A percentile compares a stretch with the other conserved stretches of the same genome.
Evolutionary conservation across 2,888 invertebrate genomes (phyloP).

Genomic region (Strigamia transsilvanica): DNA sequence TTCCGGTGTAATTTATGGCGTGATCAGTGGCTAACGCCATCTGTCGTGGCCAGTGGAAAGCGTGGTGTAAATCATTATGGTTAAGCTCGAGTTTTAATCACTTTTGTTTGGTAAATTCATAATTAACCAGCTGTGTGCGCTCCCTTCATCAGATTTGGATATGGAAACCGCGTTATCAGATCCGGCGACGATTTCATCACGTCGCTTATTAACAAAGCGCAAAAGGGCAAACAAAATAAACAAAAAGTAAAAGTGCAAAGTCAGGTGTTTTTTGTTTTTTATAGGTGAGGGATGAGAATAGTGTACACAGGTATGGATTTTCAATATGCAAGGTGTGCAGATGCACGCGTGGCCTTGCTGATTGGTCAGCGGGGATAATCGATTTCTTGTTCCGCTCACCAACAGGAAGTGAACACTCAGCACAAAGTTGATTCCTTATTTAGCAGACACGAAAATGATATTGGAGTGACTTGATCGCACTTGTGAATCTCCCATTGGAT

Average conservation of each 20-base stretch:
- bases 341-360: conserved; percentile 20
- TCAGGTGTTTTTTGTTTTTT: neutral
- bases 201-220: neutral
- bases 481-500: conserved; percentile 47
- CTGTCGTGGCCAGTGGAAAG: conserved; percentile 41
- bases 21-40: conserved; percentile 49
- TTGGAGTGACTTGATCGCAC: conserved; percentile 40
- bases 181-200: conserved; percentile 22
- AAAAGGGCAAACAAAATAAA: neutral
- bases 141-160: conserved; percentile 40
- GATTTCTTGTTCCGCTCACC: conserved; percentile 37
- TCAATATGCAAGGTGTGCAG: conserved; percentile 40
- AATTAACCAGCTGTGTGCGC: conserved; percentile 45
- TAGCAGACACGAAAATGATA: conserved; percentile 38
- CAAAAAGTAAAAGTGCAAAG: neutral
- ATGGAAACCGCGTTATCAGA: conserved; percentile 41
- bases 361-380: conserved; percentile 27
- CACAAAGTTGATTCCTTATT: conserved; percentile 34
- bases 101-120: conserved; percentile 46
- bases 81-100: conserved; percentile 41
- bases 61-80: conserved; percentile 43
- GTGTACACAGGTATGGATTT: conserved; percentile 36
- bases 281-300: neutral
- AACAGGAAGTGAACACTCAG: conserved; percentile 48
- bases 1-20: conserved; percentile 45